phyloP scores from a whole-genome alignment of 23 tunicate genomes.

The Trididemnum nubilum region DNA sequence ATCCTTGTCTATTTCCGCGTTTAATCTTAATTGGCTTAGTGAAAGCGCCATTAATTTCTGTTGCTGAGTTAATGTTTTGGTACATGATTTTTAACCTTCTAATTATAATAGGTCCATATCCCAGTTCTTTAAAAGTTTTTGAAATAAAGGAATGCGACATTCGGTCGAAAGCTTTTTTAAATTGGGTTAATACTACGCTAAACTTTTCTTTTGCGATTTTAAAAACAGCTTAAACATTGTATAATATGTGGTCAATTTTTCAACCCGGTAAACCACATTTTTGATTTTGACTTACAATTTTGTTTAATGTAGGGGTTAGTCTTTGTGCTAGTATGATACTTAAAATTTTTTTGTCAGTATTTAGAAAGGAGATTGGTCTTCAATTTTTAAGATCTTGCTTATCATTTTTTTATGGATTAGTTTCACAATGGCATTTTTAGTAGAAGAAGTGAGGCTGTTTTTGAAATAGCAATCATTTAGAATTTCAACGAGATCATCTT shows the following conservation, averaged over 20 bases:
- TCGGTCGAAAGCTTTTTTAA: slow-evolving; percentile 24
- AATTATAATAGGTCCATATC: neutral
- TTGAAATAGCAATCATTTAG: too few species aligned
- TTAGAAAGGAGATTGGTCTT: slow-evolving; percentile 44
- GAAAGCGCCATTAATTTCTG: slow-evolving; percentile 15
- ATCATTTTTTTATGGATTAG: slow-evolving; percentile 19
- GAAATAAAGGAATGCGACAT: slow-evolving; percentile 9
- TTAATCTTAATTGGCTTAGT: neutral
- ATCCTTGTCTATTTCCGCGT: slow-evolving; percentile 48
- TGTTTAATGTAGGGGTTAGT: neutral
- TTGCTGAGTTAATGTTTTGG: neutral
- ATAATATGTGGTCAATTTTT: neutral
- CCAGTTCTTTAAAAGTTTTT: neutral
- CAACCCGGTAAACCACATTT: neutral
- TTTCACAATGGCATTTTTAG: too few species aligned
- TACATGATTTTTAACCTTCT: neutral
- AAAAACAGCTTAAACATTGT: neutral
- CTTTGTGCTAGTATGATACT: neutral
- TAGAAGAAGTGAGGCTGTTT: too few species aligned
- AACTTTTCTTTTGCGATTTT: neutral
- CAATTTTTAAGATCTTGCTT: slow-evolving; percentile 18
- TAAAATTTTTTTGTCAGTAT: slow-evolving; percentile 39
- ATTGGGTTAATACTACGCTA: neutral
- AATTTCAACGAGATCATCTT: too few species aligned
- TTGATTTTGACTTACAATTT: neutral